These are phyloP conservation scores for Cyprinus carpio DNA, from an alignment of 2,113 vertebrate species.

Conservation along the genomic window DNA sequence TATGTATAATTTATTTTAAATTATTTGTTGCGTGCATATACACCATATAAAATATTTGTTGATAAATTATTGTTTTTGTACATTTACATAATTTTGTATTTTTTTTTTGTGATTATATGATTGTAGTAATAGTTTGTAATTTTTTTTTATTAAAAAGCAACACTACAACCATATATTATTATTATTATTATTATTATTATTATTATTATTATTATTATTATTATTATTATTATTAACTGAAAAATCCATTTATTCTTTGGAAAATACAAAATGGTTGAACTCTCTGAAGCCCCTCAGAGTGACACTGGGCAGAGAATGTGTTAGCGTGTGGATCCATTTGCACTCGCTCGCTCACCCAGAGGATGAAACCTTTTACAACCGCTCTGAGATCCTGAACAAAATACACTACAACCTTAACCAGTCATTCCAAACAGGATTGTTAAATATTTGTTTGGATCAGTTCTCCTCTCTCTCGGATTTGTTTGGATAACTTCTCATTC, in stretches of 20 bases:
- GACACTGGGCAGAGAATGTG: neutral
- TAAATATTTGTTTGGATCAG: neutral
- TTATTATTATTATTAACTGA: too few species aligned
- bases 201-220: too few species aligned
- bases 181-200: too few species aligned
- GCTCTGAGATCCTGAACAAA: neutral
- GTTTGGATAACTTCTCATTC: neutral
- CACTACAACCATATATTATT: too few species aligned
- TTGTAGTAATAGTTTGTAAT: too few species aligned
- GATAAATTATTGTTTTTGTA: too few species aligned
- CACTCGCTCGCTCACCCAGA: neutral
- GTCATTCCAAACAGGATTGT: neutral
- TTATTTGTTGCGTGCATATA: too few species aligned
- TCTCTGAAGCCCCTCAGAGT: neutral
- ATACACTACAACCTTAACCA: neutral
- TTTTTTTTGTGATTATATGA: too few species aligned
- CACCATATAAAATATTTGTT: too few species aligned
- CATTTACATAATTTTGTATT: too few species aligned
- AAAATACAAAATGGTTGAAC: neutral
- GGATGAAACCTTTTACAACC: constrained; percentile 8
- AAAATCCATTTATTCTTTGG: neutral
- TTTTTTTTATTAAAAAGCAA: too few species aligned
- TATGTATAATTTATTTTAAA: too few species aligned
- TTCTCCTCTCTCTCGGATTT: neutral
- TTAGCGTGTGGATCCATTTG: neutral